A percentile compares a stretch with the other conserved stretches of the same genome.
Conservation (phyloP, 2,888 invertebrate species). For the Caenorhabditis imperialis region DNA sequence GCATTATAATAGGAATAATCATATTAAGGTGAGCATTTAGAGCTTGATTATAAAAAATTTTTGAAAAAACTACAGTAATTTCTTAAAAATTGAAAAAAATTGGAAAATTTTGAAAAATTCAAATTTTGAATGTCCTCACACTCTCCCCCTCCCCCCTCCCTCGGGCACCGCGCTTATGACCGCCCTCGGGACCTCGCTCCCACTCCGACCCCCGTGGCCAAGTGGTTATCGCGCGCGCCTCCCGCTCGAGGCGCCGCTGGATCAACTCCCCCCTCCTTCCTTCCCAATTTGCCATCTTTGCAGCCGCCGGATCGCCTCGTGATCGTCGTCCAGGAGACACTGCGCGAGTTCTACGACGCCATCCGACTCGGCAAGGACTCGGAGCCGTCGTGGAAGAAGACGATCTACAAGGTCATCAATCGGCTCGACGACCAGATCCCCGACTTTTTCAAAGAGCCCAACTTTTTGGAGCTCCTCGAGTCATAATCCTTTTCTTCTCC, state of each 20-base stretch:
- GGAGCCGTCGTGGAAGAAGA: slow-evolving; percentile 99
- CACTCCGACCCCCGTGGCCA: too few relatives aligned
- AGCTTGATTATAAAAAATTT: too few relatives aligned
- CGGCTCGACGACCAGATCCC: slow-evolving; percentile 98
- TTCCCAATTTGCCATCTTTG: slow-evolving; percentile 43
- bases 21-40: slow-evolving; percentile 92
- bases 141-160: too few relatives aligned
- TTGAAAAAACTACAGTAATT: background rate
- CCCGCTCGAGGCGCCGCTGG: too few relatives aligned
- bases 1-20: slow-evolving; percentile 97
- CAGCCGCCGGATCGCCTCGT: slow-evolving; percentile 98
- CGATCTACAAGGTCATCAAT: slow-evolving; percentile 97
- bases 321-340: slow-evolving; percentile 95
- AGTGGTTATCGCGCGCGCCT: too few relatives aligned
- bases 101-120: too few relatives aligned
- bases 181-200: too few relatives aligned
- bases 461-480: slow-evolving; percentile 98
- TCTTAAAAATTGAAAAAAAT: too few relatives aligned
- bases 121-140: too few relatives aligned
- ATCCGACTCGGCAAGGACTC: slow-evolving; percentile 95
- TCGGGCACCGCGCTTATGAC: too few relatives aligned
- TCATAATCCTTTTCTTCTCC: slow-evolving; percentile 2
- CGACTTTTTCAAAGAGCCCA: slow-evolving; percentile 99
- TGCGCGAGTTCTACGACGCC: slow-evolving; percentile 98
- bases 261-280: too few relatives aligned